Evolutionary conservation across 2,797 vertebrate genomes (phyloP).

Genomic region (Melanotaenia maccullochi): DNA sequence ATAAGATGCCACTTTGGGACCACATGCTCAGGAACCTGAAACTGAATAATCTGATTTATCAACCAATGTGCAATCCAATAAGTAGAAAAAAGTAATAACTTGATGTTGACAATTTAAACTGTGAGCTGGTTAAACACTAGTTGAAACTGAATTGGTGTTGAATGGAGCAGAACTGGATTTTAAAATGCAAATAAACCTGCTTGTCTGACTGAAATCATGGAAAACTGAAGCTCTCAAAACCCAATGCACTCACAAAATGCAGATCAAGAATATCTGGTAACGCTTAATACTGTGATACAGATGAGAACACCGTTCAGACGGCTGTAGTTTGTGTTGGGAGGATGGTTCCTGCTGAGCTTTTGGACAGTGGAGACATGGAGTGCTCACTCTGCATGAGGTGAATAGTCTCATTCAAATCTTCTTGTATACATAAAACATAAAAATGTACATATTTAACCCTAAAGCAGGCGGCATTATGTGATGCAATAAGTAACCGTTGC

Average conservation of each 20-base stretch:
- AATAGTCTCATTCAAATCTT: not conserved
- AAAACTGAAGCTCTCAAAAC: not conserved
- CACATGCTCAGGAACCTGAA: not conserved
- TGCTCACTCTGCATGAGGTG: conserved; percentile 95
- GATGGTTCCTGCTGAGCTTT: conserved; percentile 75
- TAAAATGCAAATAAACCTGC: not conserved
- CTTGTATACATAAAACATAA: not conserved
- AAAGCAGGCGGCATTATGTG: not conserved
- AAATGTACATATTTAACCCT: not conserved
- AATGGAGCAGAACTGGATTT: not conserved
- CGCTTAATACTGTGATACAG: conserved; percentile 57
- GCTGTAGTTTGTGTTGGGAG: conserved; percentile 31
- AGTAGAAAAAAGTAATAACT: not conserved
- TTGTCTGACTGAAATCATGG: not conserved
- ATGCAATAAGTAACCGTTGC: not conserved
- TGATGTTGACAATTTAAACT: too few species aligned
- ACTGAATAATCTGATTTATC: not conserved
- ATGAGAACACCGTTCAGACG: conserved; percentile 62
- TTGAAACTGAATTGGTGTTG: not conserved
- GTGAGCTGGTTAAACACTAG: not conserved
- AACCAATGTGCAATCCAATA: too few species aligned
- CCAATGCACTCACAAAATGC: not conserved
- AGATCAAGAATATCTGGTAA: not conserved
- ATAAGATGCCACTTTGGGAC: not conserved
- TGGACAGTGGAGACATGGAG: conserved; percentile 89